Evolutionary conservation across 2,797 vertebrate genomes (phyloP), one percentile per base, ranked within the genome.

Genomic region (Scleropages formosus): DNA sequence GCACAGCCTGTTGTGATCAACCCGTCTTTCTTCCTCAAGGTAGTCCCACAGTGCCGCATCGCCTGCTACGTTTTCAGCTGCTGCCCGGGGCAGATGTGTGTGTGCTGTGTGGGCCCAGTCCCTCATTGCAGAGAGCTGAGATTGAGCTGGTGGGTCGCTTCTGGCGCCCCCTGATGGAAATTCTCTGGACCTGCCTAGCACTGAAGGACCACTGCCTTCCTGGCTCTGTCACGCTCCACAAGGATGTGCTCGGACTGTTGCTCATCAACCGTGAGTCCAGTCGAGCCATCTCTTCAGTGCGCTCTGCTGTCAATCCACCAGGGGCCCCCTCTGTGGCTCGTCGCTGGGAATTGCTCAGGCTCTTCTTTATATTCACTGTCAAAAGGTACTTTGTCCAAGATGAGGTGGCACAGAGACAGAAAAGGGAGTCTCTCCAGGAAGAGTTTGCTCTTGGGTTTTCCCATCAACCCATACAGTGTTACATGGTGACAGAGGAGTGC

Each of bases 1-100:
- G 89, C 1, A 90, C 91, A 0, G 77, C 91, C 0, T 94, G 95
- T 1, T 92, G 94, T 0, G 95, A 98, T 82, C 94, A 94, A 81
- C 95, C 96, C 0, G 90, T 97, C 71, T 97, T 96, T 83, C 90
- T 97, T 53, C 95, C 96, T 0, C 94, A 95, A n/a, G 94, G 95
- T 60, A 98, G 96, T 78, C 96, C 96, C 63, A 95, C 93, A 0
- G 93, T 98, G 47, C 93, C 96, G 0, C 94, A 96, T 75, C 92
- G 96, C 16, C 91, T 97, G 10, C 90, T 98, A 58, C 92, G 93
- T 47, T 93, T 97, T 80, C 93, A 91, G 76, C 88, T 98, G 71
- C 91, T 96, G 4, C 94, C 92, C 0, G 91, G 93, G 27, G 88
- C 90, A 26, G 91, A 95, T 9, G 90, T 93, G 60, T 95, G 94